Base-by-base conservation (phyloP, 2,888 invertebrate genomes). In the Drosophila parthenogenetica region DNA sequence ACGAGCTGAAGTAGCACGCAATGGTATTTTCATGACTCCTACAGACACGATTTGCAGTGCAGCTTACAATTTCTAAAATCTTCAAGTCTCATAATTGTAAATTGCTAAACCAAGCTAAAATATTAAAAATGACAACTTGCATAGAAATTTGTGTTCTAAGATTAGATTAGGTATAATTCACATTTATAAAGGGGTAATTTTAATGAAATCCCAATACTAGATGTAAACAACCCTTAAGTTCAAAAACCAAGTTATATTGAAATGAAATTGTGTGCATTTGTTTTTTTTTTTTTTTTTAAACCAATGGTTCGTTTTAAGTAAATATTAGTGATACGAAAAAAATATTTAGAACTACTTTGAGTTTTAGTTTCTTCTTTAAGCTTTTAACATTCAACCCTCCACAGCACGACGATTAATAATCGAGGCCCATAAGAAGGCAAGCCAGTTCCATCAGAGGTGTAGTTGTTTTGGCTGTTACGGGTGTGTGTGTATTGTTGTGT, bases 301-400 rank as follows among this genome's bases (percentile, higher is more conserved):
- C 86, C 86, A 72, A 63, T 61, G 68, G 67, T 65, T 77, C 35
- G 40, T 57, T 45, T 69, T 87, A 60, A 72, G 66, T 82, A 74
- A 69, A 29, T 64, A 74, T 79, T 82, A 79, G 77, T 67, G 40
- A 60, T 64, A 65, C 45, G 46, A 58, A 54, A 61, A 63, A 79
- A 65, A 71, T 67, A 49, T 40, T 35, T 35, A 55, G 64, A 78
- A 78, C 73, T 78, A 76, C 79, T 78, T 73, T 63, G 74, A 68
- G 53, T 45, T 50, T 68, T 59, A 48, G 25, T 53, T 53, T 49
- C 40, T 57, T 48, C 14, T 40, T 68, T 25, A 40, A 37, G 16
- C 46, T 46, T 16, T 50, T 39, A 42, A 16, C 35, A 19, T 75
- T 40, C 40, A 29, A 48, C 39, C 50, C 40, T 19, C 40, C 17